Base-by-base conservation (phyloP, 1,140 invertebrate species). In the Capitella teleta region DNA sequence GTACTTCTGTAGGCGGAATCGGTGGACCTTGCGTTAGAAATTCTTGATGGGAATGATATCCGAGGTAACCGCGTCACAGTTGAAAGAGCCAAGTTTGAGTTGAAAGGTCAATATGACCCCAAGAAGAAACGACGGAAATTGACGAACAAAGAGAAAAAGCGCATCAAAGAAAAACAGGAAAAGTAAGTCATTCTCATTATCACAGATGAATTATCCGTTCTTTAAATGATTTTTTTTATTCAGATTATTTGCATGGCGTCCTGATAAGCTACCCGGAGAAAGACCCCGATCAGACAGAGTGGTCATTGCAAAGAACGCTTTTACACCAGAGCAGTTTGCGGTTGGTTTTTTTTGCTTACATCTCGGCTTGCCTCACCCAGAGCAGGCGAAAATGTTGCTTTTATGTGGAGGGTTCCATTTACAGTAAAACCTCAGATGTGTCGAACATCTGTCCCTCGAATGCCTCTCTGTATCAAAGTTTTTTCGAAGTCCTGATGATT, bases 51-150 rank as follows among this genome's bases (percentile, higher is more conserved):
- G 0, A 85, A 79, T 61, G 78, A 85, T 55, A 67, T 83, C 21
- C 79, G 85, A 61, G 87, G 83, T 0, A 79, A 87, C 30, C 86
- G 80, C 49, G 63, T 79, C 16, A 80, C 80, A 53, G 93, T 98
- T 1, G 89, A 98, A 74, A 77, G 82, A 58, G 96, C 96, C 0
- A 84, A 87, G 61, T 99, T 99, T 66, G 80, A 93, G 66, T 75
- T 94, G 76, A 97, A 97, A 72, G 96, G 95, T 12, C 76, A 85
- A 42, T 99, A 89, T 70, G 87, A 99, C 77, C 92, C 95, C 8
- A 79, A 79, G 0, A 34, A 91, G 32, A 97, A 96, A 69, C 93
- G 89, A 2, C 92, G 88, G 66, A 86, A 86, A 64, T 56, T 77
- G 28, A 73, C 59, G 30, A 92, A 85, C 63, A 86, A 84, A 65